Conservation (phyloP, 2,797 vertebrate genomes). For the Eupleurogrammus muticus region DNA sequence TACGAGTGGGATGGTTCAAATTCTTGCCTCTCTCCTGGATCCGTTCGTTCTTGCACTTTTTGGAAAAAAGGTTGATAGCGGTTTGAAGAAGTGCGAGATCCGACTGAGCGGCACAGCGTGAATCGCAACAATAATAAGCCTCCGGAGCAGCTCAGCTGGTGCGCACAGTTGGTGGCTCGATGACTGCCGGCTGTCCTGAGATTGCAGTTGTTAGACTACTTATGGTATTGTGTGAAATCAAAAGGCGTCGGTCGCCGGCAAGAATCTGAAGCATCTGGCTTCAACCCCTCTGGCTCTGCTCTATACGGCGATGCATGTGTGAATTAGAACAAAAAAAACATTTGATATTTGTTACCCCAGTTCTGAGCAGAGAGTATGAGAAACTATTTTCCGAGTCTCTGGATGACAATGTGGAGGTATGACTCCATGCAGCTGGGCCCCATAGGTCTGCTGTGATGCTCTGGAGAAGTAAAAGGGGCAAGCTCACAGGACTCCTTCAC, state of each 20-base stretch:
- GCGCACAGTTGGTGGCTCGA: neutral
- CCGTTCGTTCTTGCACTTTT: constrained; percentile 2
- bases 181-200: neutral
- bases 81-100: neutral
- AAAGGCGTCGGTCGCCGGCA: constrained; percentile 15
- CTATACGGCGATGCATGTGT: constrained; percentile 23
- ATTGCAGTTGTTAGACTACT: constrained; percentile 19
- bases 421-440: constrained; percentile 22
- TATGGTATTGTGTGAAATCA: constrained; percentile 25
- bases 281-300: constrained; percentile 28
- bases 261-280: constrained; percentile 9
- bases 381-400: constrained; percentile 41
- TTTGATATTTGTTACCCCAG: constrained; percentile 4
- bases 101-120: neutral
- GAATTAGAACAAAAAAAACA: constrained; percentile 25
- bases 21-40: neutral
- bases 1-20: neutral
- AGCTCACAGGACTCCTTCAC: constrained; percentile 18
- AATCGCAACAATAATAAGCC: constrained; percentile 15
- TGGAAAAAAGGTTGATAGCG: neutral
- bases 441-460: constrained; percentile 17
- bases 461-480: constrained; percentile 10
- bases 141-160: constrained; percentile 4
- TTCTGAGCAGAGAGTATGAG: neutral
- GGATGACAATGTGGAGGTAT: constrained; percentile 14